These are phyloP conservation scores for Heliangelus exortis DNA, from an alignment of 2,797 vertebrate species.

Conservation along the genomic window DNA sequence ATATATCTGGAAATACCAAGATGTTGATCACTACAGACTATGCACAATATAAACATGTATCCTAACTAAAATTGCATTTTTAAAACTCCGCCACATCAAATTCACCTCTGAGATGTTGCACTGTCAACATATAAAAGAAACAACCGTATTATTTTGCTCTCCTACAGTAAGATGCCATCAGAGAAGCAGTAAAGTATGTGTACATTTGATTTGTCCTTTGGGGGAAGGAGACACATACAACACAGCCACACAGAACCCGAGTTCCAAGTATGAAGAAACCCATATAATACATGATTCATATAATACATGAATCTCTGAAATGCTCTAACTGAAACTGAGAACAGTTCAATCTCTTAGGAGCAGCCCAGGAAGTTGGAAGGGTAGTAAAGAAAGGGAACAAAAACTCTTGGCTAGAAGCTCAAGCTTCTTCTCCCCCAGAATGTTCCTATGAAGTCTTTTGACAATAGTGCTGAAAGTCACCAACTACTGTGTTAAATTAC, in stretches of 20 bases:
- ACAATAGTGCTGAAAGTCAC: background rate
- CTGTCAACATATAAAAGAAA: background rate
- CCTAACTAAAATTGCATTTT: background rate
- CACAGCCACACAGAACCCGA: background rate
- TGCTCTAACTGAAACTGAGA: background rate
- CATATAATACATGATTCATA: accelerated
- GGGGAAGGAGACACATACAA: background rate
- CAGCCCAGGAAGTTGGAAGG: background rate
- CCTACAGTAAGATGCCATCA: background rate
- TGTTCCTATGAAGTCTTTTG: background rate
- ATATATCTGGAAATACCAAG: background rate
- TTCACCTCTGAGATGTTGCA: background rate
- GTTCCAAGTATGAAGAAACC: background rate
- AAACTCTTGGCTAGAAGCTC: background rate
- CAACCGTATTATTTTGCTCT: background rate
- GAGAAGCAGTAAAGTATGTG: background rate
- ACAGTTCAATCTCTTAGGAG: background rate
- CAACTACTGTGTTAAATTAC: background rate
- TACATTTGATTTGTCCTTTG: background rate
- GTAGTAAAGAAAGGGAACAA: background rate
- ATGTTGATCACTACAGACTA: background rate
- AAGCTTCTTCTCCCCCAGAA: background rate
- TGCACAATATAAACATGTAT: background rate
- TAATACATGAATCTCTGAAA: background rate
- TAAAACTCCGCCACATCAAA: background rate